Evolutionary conservation across 2,888 invertebrate species (phyloP).

Genomic region (Rosalia funebris): DNA sequence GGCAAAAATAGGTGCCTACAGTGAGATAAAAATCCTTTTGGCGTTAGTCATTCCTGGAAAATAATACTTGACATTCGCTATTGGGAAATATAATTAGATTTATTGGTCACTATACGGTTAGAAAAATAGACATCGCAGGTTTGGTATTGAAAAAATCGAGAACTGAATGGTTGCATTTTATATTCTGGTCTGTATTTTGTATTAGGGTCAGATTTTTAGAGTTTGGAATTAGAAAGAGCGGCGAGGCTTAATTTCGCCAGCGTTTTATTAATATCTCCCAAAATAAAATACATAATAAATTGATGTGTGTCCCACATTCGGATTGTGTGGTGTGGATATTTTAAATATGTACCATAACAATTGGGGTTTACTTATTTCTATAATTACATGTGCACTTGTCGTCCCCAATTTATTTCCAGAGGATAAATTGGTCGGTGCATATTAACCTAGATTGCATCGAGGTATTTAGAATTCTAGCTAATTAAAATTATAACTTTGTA

Average conservation of each 20-base stretch:
- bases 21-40: neutral
- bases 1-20: neutral
- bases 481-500: constrained; percentile 10
- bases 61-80: too few relatives aligned
- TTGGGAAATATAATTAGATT: too few relatives aligned
- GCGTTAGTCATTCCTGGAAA: too few relatives aligned
- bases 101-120: too few relatives aligned
- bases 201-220: too few relatives aligned
- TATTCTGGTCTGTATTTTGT: too few relatives aligned
- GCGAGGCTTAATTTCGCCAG: neutral
- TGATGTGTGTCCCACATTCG: constrained; percentile 20
- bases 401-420: constrained; percentile 44
- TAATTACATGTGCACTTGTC: constrained; percentile 37
- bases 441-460: constrained; percentile 27
- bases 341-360: constrained; percentile 34
- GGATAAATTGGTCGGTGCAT: constrained; percentile 36
- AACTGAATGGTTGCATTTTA: too few relatives aligned
- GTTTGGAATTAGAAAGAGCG: neutral
- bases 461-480: constrained; percentile 8
- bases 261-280: neutral
- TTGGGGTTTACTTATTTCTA: constrained; percentile 32
- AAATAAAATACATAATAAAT: constrained; percentile 28
- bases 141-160: too few relatives aligned
- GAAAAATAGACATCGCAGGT: too few relatives aligned
- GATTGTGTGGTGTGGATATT: constrained; percentile 24